Conservation (phyloP, 2,888 invertebrate species). For the Machimus atricapillus region DNA sequence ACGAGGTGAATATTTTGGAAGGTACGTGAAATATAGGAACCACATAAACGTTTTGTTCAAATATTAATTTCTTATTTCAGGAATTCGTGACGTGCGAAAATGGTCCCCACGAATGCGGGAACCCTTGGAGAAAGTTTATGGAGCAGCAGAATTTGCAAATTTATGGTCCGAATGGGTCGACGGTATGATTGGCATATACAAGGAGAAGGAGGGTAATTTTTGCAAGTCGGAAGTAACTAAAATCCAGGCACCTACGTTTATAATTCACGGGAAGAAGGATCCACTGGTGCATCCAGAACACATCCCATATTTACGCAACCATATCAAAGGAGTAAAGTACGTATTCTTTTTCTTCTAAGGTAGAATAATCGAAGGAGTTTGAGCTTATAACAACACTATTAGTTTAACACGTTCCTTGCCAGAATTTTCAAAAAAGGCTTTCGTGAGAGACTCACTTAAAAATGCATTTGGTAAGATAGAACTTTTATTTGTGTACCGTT, state of each 20-base stretch:
- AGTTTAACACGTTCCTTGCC: too few species aligned
- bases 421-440: too few species aligned
- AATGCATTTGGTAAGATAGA: too few species aligned
- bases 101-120: constrained; percentile 83
- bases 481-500: too few species aligned
- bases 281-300: constrained; percentile 78
- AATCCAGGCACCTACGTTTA: constrained; percentile 78
- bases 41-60: neutral
- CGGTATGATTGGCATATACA: constrained; percentile 66
- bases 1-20: constrained; percentile 71
- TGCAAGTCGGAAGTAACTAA: constrained; percentile 70
- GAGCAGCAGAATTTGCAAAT: constrained; percentile 71
- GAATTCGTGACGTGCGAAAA: constrained; percentile 72
- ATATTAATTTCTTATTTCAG: constrained; percentile 59
- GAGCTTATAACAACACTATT: too few species aligned
- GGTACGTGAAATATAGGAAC: constrained; percentile 61
- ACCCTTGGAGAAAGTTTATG: constrained; percentile 77
- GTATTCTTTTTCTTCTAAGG: constrained; percentile 47
- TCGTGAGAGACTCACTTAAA: too few species aligned
- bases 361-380: neutral
- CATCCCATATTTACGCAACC: constrained; percentile 72
- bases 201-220: constrained; percentile 73
- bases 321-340: constrained; percentile 74
- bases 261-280: constrained; percentile 86
- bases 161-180: constrained; percentile 80